phyloP scores from a whole-genome alignment of 2,888 invertebrate genomes.

The Horisme vitalbata region DNA sequence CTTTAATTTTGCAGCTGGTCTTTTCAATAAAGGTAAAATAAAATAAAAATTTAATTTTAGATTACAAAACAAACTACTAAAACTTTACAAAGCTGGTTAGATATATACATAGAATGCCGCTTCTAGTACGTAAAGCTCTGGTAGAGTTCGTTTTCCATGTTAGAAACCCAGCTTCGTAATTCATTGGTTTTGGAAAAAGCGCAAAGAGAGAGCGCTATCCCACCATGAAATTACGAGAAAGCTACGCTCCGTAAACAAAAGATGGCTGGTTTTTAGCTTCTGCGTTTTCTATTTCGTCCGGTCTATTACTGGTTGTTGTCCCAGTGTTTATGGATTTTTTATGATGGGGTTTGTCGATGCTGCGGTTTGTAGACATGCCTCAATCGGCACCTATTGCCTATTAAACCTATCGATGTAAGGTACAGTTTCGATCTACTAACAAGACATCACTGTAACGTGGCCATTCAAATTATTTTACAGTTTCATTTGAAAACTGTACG shows the following conservation, averaged over 20 bases:
- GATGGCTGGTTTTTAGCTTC: slow-evolving; percentile 19
- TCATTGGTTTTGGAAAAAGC: slow-evolving; percentile 45
- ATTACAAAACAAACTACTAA: too few species aligned
- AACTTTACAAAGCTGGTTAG: too few species aligned
- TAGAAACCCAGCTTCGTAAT: slow-evolving; percentile 40
- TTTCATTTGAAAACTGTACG: too few species aligned
- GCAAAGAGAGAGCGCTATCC: slow-evolving; percentile 33
- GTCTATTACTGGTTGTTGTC: slow-evolving; percentile 12
- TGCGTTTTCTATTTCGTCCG: slow-evolving; percentile 17
- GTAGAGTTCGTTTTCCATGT: slow-evolving; percentile 2
- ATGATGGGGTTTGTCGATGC: not conserved
- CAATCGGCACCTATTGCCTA: too few species aligned
- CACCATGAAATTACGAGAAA: slow-evolving; percentile 37
- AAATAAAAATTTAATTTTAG: too few species aligned
- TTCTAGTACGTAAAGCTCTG: slow-evolving; percentile 1
- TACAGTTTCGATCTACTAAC: too few species aligned
- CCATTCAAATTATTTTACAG: too few species aligned
- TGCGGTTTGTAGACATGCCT: too few species aligned
- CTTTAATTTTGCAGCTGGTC: too few species aligned
- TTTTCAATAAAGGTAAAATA: too few species aligned
- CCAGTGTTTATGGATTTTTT: slow-evolving; percentile 2
- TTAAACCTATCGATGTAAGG: too few species aligned
- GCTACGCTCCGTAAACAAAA: slow-evolving; percentile 36
- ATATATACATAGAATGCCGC: not conserved
- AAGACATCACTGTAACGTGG: too few species aligned